A percentile compares a stretch with the other conserved stretches of the same genome.
Conservation (phyloP, 2,888 invertebrate species). For the Agrotis exclamationis region DNA sequence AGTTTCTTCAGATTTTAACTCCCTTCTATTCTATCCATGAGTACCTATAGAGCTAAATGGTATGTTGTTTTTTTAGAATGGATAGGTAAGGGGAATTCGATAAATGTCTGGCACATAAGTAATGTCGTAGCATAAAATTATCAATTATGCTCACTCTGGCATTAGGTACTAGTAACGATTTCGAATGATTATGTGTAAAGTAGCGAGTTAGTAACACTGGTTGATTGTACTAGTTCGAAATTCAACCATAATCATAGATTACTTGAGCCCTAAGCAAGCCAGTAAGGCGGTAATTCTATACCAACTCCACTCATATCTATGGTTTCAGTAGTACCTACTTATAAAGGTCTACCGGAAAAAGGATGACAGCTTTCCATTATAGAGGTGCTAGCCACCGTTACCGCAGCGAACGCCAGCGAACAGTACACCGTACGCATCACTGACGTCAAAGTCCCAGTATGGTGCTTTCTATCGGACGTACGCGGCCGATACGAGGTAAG, state of each 20-base stretch:
- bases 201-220: slow-evolving; percentile 26
- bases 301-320: slow-evolving; percentile 28
- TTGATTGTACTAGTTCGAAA: slow-evolving; percentile 42
- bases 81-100: background rate
- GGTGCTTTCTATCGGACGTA: too few species aligned
- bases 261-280: slow-evolving; percentile 47
- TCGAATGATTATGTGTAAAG: slow-evolving; percentile 44
- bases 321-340: slow-evolving; percentile 22
- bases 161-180: slow-evolving; percentile 38
- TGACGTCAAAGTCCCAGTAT: too few species aligned
- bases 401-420: too few species aligned
- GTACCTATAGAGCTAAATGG: too few species aligned
- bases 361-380: slow-evolving; percentile 27
- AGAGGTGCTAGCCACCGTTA: too few species aligned
- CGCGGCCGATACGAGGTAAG: too few species aligned
- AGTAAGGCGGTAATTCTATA: slow-evolving; percentile 38
- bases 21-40: background rate
- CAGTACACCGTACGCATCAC: too few species aligned
- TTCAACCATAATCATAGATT: slow-evolving; percentile 48
- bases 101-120: background rate
- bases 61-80: background rate
- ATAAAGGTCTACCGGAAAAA: slow-evolving; percentile 26
- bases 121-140: slow-evolving; percentile 31
- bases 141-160: slow-evolving; percentile 29
- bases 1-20: background rate